Base-by-base conservation (phyloP, 2,888 invertebrate genomes). In the Seira sanloemensis region DNA sequence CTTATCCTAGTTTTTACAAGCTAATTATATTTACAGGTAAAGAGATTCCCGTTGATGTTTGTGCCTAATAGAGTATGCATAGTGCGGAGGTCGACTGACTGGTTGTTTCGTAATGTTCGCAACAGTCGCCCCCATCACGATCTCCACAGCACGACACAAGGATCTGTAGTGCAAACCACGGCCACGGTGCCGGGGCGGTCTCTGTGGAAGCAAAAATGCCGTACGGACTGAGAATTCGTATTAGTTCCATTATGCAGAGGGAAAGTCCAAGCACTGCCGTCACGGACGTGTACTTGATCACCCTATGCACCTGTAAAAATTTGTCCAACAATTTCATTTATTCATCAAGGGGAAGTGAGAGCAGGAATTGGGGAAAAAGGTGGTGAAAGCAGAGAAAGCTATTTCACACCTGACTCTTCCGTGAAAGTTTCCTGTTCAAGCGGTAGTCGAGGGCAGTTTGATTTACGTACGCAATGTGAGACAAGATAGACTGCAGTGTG, bases 81-180 rank as follows among this genome's bases (percentile, higher is more conserved):
- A 88, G 82, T 88, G 89, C 54, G 86, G 84, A 27, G 91, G 91
- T 18, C 91, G 91, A 87, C 91, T 92, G 37, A 92, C 92, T 66
- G 93, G 92, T 86, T 93, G 93, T 81, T 93, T 92, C 71, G 93
- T 93, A 86, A 93, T 92, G 90, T 92, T 93, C 24, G 93, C 93
- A 92, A 93, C 92, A 26, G 92, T 91, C 83, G 92, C 93, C 46
- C 92, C 86, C 91, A 92, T 92, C 68, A 91, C 91, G 50, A 92
- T 90, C 90, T 93, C 93, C 74, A 93, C 89, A 16, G 90, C 89
- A 58, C 93, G 91, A 89, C 92, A 92, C 0, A 92, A 75, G 0
- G 93, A n/a, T 93, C 89, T 93, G 93, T 88, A 93, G 93, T 25
- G 92, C 90, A 71, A 93, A 91, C 94, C 93, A 94, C 0, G 92